Evolutionary conservation across 2,888 invertebrate species (phyloP).

Genomic region (Hipparchia sbordonii): DNA sequence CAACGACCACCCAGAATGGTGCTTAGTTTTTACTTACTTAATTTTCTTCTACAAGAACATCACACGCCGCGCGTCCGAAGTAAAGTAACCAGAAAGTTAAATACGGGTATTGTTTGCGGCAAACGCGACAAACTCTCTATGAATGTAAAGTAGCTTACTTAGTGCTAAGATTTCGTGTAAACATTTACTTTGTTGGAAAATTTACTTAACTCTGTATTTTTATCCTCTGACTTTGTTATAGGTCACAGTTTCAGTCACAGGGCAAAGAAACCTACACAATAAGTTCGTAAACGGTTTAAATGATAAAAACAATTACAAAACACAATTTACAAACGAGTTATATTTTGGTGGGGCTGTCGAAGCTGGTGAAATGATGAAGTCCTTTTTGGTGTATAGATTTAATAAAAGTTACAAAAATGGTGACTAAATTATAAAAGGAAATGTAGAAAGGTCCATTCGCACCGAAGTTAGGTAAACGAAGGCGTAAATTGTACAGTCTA

Average conservation of each 20-base stretch:
- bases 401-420: too few species aligned
- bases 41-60: background rate
- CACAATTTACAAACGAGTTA: too few species aligned
- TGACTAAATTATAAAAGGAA: too few species aligned
- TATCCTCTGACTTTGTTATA: background rate
- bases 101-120: conserved; percentile 25
- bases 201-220: conserved; percentile 14
- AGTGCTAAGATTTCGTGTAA: conserved; percentile 33
- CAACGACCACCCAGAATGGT: too few species aligned
- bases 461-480: too few species aligned
- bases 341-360: too few species aligned
- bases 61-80: background rate
- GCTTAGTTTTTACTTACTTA: background rate
- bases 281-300: too few species aligned
- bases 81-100: conserved; percentile 19
- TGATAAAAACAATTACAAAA: too few species aligned
- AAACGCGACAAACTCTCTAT: conserved; percentile 34
- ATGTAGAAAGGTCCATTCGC: too few species aligned
- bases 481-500: too few species aligned
- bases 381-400: too few species aligned
- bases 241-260: background rate
- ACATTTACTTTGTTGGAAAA: conserved; percentile 31
- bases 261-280: background rate
- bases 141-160: conserved; percentile 35
- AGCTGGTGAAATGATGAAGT: too few species aligned